phyloP scores from a whole-genome alignment of 2,113 vertebrate species.

The Oriolus oriolus region DNA sequence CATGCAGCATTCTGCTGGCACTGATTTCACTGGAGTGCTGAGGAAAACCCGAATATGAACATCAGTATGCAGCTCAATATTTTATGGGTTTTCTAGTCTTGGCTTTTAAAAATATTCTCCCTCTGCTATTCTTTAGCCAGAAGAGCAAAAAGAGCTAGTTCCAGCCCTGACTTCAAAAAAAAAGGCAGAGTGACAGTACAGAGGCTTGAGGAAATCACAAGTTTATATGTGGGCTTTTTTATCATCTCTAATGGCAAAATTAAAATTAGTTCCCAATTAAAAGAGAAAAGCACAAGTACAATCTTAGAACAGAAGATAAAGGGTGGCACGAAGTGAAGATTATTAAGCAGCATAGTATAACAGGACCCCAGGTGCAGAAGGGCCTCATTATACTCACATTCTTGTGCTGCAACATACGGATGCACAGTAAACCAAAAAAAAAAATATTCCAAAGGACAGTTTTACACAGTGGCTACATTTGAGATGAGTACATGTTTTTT shows the following conservation, averaged over 20 bases:
- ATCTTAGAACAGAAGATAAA: conserved; percentile 67
- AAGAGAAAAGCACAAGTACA: conserved; percentile 66
- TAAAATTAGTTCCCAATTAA: conserved; percentile 78
- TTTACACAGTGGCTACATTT: conserved; percentile 56
- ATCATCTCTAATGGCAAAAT: conserved; percentile 70
- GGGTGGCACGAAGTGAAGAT: conserved; percentile 59
- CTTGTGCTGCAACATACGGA: conserved; percentile 47
- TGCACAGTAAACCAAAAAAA: conserved; percentile 42
- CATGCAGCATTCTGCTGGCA: not conserved
- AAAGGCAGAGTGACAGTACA: conserved; percentile 58
- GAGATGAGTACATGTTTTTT: conserved; percentile 73
- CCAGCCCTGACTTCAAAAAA: conserved; percentile 41
- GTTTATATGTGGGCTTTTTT: conserved; percentile 60
- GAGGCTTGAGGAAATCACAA: conserved; percentile 61
- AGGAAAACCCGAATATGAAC: not conserved
- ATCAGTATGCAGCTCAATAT: conserved; percentile 61
- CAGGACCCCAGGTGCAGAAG: conserved; percentile 65
- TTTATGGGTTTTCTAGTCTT: conserved; percentile 62
- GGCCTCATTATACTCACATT: conserved; percentile 68
- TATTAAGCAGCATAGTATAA: conserved; percentile 66
- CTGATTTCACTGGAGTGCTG: conserved; percentile 11
- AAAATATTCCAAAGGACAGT: conserved; percentile 56
- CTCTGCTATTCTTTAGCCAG: conserved; percentile 62
- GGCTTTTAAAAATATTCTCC: conserved; percentile 65
- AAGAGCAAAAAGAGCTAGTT: conserved; percentile 63